Evolutionary conservation across 2,888 invertebrate species (phyloP).

Genomic region (Tetropium fuscum): DNA sequence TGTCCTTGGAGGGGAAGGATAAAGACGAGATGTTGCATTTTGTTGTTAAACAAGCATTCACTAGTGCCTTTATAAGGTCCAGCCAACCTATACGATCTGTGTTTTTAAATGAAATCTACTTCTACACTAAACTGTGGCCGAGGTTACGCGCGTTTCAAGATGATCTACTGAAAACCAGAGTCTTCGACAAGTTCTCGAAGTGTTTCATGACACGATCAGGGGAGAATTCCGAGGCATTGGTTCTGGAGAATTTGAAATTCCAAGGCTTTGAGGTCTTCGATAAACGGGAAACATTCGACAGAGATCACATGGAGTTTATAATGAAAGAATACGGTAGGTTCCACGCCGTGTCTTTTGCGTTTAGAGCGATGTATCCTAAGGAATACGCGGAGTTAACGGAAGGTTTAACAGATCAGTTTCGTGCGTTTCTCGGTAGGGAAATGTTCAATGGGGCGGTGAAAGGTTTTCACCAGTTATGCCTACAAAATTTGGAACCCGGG

Average conservation of each 20-base stretch:
- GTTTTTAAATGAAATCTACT: constrained; percentile 32
- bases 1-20: constrained; percentile 20
- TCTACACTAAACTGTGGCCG: constrained; percentile 28
- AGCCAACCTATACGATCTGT: constrained; percentile 14
- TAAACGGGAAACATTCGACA: constrained; percentile 32
- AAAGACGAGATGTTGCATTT: constrained; percentile 1
- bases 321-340: constrained; percentile 42
- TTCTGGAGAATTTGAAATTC: constrained; percentile 36
- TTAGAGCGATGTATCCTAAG: constrained; percentile 35
- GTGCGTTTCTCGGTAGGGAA: not conserved
- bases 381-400: constrained; percentile 26
- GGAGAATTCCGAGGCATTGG: constrained; percentile 29
- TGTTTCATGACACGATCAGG: constrained; percentile 8
- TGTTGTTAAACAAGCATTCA: constrained; percentile 28
- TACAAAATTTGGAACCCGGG: not conserved
- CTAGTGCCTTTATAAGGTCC: constrained; percentile 7
- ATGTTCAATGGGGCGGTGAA: not conserved
- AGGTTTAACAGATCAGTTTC: not conserved
- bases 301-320: constrained; percentile 38
- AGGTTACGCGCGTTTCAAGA: constrained; percentile 16
- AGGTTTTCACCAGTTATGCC: too few relatives aligned
- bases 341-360: constrained; percentile 44
- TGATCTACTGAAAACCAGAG: not conserved
- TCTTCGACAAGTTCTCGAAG: constrained; percentile 16
- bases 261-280: constrained; percentile 27